Percentiles rank a stretch among this genome's conserved stretches.
Conservation (phyloP, 2,113 vertebrate genomes). For the Taxidea taxus region DNA sequence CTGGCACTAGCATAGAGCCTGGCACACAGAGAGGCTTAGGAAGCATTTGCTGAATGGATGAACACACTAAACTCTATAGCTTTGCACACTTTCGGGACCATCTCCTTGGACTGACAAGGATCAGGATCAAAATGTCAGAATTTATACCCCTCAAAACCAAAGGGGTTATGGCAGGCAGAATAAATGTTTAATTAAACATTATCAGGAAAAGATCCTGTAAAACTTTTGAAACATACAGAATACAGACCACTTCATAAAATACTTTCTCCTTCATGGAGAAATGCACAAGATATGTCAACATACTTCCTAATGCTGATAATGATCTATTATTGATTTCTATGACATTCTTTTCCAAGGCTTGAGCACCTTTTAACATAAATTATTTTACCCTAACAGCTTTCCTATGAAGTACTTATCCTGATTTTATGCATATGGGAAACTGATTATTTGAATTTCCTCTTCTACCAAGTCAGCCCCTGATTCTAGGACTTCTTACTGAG, state of each 20-base stretch:
- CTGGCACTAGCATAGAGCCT: background rate
- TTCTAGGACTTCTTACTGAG: conserved; percentile 26
- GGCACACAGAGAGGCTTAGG: background rate
- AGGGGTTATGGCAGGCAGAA: background rate
- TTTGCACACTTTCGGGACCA: background rate
- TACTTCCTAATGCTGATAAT: conserved; percentile 31
- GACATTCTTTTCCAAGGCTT: background rate
- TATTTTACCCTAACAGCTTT: conserved; percentile 43
- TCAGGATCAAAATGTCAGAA: background rate
- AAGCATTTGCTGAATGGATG: background rate
- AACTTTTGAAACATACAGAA: background rate
- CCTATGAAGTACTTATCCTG: background rate
- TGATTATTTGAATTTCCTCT: conserved; percentile 10
- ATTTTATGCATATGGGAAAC: conserved; percentile 20
- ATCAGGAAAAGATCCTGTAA: background rate
- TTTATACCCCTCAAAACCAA: background rate
- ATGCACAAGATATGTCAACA: background rate
- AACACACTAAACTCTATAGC: background rate
- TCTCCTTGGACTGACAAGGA: background rate
- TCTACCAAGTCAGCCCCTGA: background rate
- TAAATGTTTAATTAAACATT: background rate
- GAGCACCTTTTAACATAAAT: conserved; percentile 45
- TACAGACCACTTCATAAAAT: background rate
- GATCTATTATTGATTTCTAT: conserved; percentile 27
- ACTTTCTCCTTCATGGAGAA: background rate